Evolutionary conservation across 2,888 invertebrate species (phyloP), one percentile per base, ranked within the genome.

Genomic region (Amiota minor): DNA sequence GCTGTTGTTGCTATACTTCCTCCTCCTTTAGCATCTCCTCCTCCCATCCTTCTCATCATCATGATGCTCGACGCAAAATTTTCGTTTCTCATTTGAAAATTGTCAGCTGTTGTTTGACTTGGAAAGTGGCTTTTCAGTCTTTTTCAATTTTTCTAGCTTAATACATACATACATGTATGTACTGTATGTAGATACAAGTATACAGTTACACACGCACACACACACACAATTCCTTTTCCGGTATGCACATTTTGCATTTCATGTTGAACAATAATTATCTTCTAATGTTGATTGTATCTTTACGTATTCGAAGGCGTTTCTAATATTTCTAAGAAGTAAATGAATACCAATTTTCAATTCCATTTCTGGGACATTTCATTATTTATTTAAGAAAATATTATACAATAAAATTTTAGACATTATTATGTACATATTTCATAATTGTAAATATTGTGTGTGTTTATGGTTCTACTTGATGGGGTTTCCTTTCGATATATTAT

Each of bases 21-120:
- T 35, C 45, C 6, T n/a, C 14, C n/a, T 62, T 45, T 20, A 35
- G 11, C 12, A 35, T 35, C 35, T 62, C 11, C 62, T 62, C 14
- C 45, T 35, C 23, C 62, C 14, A 35, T 62, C 35, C 45, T 14
- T 62, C 3, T n/a, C n/a, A n/a, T n/a, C n/a, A n/a, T n/a, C 62
- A 18, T 62, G 23, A 62, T 35, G 35, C 35, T 62, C 14, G 59
- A 35, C 35, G 53, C 14, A 45, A 2, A 45, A 62, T 62, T 11
- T 62, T 62, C 45, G 16, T 8, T 23, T 45, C 11, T 23, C 10
- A 14, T 23, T 61, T 61, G 61, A 23, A 11, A 18, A 12, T 11
- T 61, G 62, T 62, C 59, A 59, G 59, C 59, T 59, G 59, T 59
- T 59, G 20, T 18, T 20, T 20, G 59, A 59, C 59, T 59, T 59